Evolutionary conservation across 1,140 invertebrate species (phyloP), one percentile per base, ranked within the genome.

Genomic region (Bombus confusus): DNA sequence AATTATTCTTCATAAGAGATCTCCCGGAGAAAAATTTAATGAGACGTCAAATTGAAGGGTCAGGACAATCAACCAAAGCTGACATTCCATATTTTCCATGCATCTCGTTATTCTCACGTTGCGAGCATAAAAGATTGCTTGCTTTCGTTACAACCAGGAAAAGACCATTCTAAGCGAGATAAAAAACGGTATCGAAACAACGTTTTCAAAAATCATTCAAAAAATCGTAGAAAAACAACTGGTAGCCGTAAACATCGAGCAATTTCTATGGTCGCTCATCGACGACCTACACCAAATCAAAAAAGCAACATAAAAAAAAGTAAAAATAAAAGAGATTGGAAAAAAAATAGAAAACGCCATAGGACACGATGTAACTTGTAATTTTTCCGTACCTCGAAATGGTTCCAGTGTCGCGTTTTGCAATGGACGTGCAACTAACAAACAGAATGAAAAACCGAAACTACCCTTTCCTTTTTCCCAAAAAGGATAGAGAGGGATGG

Each of bases 351-450:
- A 3, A 25, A 22, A 25, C 57, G 6, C 10, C 28, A 8, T n/a
- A 37, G 37, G 13, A 52, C n/a, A 22, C n/a, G 34, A 34, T 8
- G 43, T 3, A 37, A 64, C 41, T 82, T 75, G 80, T 75, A 75
- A 82, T 75, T 66, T 82, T 74, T 74, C n/a, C 52, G 47, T 39
- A 52, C 39, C 31, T 73, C 37, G 77, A 80, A 80, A 80, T 31
- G 59, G 69, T 74, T 74, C 25, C 25, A 18, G 69, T 59, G 71
- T 47, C 39, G 39, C 71, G n/a, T n/a, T 52, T 31, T 18, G 57
- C 39, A 73, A 59, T 25, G 37, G 18, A 31, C 59, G 22, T 37
- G n/a, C 13, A 31, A 39, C 37, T 25, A 28, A 13, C 31, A 43
- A 37, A 15, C 31, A 8, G 2, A 37, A 57, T 12, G 66, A 83